Evolutionary conservation across 2,888 invertebrate species (phyloP).

Genomic region (Parasteatoda lunata): DNA sequence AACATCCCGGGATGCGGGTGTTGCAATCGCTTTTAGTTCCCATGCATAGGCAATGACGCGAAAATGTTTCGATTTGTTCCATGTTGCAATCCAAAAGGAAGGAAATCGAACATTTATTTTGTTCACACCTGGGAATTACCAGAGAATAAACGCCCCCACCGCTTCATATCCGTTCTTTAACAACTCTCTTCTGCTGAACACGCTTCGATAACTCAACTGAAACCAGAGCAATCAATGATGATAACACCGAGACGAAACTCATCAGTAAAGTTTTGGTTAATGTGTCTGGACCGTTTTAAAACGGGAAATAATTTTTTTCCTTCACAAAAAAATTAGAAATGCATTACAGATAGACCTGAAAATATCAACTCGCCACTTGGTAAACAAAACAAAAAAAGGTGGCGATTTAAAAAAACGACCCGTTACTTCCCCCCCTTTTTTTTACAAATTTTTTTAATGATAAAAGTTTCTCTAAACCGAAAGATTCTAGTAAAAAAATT

Average conservation of each 20-base stretch:
- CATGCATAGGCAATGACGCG: neutral
- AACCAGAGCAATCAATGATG: neutral
- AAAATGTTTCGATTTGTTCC: neutral
- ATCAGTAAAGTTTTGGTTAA: no score
- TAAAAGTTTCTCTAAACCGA: no score
- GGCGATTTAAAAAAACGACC: no score
- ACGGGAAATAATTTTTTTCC: no score
- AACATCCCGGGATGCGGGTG: neutral
- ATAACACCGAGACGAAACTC: neutral
- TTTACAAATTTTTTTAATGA: no score
- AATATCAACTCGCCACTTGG: no score
- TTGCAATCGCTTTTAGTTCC: neutral
- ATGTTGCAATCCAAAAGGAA: neutral
- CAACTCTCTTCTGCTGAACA: neutral
- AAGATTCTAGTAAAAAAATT: no score
- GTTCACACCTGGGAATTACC: slow-evolving; percentile 1
- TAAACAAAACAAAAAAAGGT: no score
- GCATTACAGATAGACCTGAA: no score
- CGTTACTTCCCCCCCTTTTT: no score
- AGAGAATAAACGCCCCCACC: neutral
- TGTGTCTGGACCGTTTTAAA: no score
- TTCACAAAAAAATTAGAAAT: no score
- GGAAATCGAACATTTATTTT: neutral
- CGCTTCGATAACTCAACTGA: neutral
- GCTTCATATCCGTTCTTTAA: neutral